Percentiles rank a stretch among this genome's conserved stretches.
Evolutionary conservation across 2,113 vertebrate species (phyloP).

Genomic region (Cephalophus harveyi): DNA sequence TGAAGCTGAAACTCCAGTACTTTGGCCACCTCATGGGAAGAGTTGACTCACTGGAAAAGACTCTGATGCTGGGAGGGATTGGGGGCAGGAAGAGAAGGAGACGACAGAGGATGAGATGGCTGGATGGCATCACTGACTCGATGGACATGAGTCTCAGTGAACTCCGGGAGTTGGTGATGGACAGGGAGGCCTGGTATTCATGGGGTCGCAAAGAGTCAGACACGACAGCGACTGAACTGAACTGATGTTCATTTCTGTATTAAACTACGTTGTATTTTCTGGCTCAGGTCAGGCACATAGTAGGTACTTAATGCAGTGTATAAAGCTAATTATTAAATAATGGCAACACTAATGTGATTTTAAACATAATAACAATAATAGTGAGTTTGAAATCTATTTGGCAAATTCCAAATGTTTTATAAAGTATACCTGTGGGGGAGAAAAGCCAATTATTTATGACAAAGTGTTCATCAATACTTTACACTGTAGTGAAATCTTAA

Average conservation of each 20-base stretch:
- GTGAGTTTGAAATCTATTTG: neutral
- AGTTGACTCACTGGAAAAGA: no score
- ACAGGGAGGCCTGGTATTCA: no score
- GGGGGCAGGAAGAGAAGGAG: no score
- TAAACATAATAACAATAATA: neutral
- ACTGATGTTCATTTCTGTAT: neutral
- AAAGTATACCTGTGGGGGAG: neutral
- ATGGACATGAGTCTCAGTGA: no score
- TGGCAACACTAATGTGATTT: neutral
- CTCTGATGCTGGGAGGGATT: no score
- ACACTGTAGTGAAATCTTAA: neutral
- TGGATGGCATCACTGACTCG: no score
- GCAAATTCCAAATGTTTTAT: neutral
- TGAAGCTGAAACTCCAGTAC: no score
- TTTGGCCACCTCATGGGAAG: no score
- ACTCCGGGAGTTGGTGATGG: no score
- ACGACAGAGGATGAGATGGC: no score
- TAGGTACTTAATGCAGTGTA: neutral
- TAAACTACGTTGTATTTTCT: neutral
- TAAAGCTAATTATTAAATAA: conserved; percentile 14
- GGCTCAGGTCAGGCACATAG: neutral
- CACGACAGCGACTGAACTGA: no score
- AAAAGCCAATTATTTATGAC: neutral
- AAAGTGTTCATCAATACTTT: neutral
- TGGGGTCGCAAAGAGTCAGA: no score